Base-by-base conservation (phyloP, 2,113 vertebrate genomes). In the Syrmaticus mikado region DNA sequence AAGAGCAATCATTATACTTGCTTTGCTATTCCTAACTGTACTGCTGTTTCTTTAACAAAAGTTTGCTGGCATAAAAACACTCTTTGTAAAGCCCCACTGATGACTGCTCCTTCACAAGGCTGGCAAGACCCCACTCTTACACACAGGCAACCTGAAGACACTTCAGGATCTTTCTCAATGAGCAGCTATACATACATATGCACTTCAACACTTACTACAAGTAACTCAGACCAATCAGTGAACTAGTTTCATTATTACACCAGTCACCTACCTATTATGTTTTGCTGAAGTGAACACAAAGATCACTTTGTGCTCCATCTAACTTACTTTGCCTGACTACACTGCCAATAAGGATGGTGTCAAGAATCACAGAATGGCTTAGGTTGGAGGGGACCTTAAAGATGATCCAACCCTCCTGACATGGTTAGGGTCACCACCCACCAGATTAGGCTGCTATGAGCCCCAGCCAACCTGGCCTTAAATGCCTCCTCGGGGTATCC, bases 21-120 rank as follows among this genome's bases (percentile, higher is more conserved):
- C 27, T 61, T 5, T 85, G 48, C 17, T 89, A 21, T 11, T 82
- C 81, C 15, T 60, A 32, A 82, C 30, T 3, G 9, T 19, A 27
- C 28, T 18, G 7, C 36, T 78, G 48, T 25, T n/a, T 5, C 30
- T 36, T 74, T 13, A 65, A 21, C 22, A 61, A 36, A 41, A 70
- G 28, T 21, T 36, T 30, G 83, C 28, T 67, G 16, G 14, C 34
- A 15, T 38, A 22, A 41, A 9, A 34, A 3, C 6, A 30, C 43
- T 5, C 25, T 8, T 25, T 0, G 1, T 27, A 21, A 45, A 58
- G 8, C 1, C 0, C 8, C 72, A 0, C 2, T 21, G 57, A 4
- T 17, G 25, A 58, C 57, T 8, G 4, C 17, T 25, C 58, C 66
- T 1, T 0, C 28, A 3, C 3, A 11, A 38, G 18, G 32, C 40